Percentiles rank a stretch among this genome's conserved stretches.
phyloP scores from a whole-genome alignment of 2,797 vertebrate species.

The Podarcis siculus region DNA sequence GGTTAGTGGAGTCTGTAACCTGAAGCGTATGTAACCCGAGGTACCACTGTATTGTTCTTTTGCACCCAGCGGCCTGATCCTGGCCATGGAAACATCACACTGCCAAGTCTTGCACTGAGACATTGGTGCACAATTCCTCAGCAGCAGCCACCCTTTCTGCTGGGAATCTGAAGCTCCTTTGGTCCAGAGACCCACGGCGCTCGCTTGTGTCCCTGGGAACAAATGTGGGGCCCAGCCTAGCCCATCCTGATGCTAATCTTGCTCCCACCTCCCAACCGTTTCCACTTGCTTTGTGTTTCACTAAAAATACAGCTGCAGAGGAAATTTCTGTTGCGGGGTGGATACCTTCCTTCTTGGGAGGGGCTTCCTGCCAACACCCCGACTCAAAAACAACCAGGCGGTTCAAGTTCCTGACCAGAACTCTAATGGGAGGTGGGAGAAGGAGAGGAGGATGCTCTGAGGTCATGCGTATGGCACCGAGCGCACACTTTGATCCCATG shows the following conservation, averaged over 20 bases:
- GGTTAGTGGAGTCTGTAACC: too few relatives aligned
- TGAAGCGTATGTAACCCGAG: too few relatives aligned
- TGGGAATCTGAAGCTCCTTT: not conserved
- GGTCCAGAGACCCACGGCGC: not conserved
- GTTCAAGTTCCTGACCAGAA: constrained; percentile 27
- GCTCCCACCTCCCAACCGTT: constrained; percentile 50
- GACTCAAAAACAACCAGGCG: constrained; percentile 46
- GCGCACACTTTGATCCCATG: accelerated
- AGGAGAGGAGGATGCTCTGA: accelerated
- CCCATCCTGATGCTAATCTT: constrained; percentile 62
- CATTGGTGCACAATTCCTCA: too few relatives aligned
- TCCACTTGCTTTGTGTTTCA: constrained; percentile 71
- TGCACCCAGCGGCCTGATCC: not conserved
- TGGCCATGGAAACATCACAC: not conserved
- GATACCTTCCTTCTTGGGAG: constrained; percentile 74
- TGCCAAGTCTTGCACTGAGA: not conserved
- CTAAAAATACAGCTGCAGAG: constrained; percentile 75
- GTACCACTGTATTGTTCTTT: not conserved
- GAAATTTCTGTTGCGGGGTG: constrained; percentile 73
- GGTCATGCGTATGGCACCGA: not conserved
- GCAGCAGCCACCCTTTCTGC: too few relatives aligned
- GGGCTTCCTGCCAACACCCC: constrained; percentile 67
- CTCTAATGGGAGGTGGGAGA: accelerated
- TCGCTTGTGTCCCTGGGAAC: not conserved
- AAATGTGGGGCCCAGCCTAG: not conserved